These are phyloP conservation scores for Ecliptopera silaceata DNA, from an alignment of 2,888 invertebrate species.

Conservation along the genomic window DNA sequence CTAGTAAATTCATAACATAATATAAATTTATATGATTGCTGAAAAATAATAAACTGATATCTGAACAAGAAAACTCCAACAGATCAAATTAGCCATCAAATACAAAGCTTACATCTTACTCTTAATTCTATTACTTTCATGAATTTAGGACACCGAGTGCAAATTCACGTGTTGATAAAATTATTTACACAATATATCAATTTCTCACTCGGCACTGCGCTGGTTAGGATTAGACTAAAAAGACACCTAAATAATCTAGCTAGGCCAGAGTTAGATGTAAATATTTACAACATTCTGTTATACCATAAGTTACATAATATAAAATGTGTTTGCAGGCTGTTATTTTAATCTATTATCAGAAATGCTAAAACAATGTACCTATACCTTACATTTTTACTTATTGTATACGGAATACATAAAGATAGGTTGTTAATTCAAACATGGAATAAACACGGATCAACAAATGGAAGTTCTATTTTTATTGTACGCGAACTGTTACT, in stretches of 20 bases:
- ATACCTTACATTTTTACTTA: neutral
- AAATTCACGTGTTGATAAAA: constrained; percentile 1
- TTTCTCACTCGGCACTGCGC: constrained; percentile 5
- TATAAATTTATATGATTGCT: neutral
- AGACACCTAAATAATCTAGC: constrained; percentile 9
- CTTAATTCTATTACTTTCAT: constrained; percentile 14
- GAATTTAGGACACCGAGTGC: constrained; percentile 14
- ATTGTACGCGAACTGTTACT: no score
- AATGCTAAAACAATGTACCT: constrained; percentile 21
- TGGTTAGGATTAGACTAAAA: neutral
- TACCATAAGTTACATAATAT: neutral
- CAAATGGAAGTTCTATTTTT: no score
- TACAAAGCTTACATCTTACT: constrained; percentile 21
- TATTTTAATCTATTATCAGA: constrained; percentile 6
- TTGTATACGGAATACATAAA: neutral
- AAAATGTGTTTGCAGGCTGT: constrained; percentile 4
- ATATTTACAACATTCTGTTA: constrained; percentile 19
- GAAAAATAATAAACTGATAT: constrained; percentile 8
- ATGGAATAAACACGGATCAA: neutral
- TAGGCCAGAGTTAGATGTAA: constrained; percentile 27
- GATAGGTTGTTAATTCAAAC: neutral
- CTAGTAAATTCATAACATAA: constrained; percentile 7
- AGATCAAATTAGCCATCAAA: constrained; percentile 27
- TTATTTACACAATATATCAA: constrained; percentile 8
- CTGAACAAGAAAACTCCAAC: constrained; percentile 17